Evolutionary conservation across 2,113 vertebrate genomes (phyloP), one percentile per base, ranked within the genome.

Genomic region (Hemibagrus wyckioides): DNA sequence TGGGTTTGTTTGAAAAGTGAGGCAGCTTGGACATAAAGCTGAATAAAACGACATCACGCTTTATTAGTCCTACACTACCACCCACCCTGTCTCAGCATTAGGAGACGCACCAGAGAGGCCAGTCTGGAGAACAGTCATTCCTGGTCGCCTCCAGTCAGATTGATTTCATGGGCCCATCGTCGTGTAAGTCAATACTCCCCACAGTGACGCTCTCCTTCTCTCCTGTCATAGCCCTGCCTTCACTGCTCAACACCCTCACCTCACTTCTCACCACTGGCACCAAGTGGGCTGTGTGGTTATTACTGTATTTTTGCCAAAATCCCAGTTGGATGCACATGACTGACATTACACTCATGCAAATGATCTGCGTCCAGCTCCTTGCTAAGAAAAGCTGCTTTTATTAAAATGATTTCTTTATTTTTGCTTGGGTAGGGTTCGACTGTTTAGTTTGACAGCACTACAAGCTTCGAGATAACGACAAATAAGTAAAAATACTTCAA

Each of bases 181-280:
- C 44, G 6, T 87, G 88, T 75, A 89, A 89, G 86, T 88, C 88
- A 84, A 90, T 89, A 86, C 80, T 75, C 56, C 54, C 88, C 36
- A 25, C 75, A 48, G 73, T 80, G 73, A 83, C 56, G 81, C 56
- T 81, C 69, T 83, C n/a, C 83, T 75, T 30, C 69, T 88, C 82
- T 87, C 61, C 30, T 65, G 63, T 63, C 33, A 79, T 50, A 87
- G 83, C 79, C 28, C 23, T 63, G 25, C 71, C 30, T 65, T 76
- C 28, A 17, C 57, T 77, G 44, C n/a, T 76, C 13, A 83, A n/a
- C 52, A 50, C 69, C 44, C 71, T 84, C 44, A 84, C 54, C 76
- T 71, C 41, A 59, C 25, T 86, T 81, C 52, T 80, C 61, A 48
- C 28, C 83, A 79, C 30, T 86, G 84, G 33, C 56, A 59, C 83